phyloP scores from a whole-genome alignment of 2,888 invertebrate genomes.

The Epirrhoe alternata region DNA sequence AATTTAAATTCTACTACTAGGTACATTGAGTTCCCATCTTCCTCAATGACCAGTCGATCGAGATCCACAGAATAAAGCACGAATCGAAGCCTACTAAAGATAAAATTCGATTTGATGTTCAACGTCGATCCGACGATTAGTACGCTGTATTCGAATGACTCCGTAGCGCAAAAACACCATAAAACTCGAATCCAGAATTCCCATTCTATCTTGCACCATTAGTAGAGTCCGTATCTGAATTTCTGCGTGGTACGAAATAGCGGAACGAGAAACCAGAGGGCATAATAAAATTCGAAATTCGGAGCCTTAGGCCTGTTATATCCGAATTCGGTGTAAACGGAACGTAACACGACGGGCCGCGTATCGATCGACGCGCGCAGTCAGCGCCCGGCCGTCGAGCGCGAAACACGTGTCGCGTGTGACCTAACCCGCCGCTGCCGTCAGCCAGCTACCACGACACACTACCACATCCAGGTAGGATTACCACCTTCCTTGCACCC shows the following conservation, averaged over 20 bases:
- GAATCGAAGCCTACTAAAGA: constrained; percentile 1
- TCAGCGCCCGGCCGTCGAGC: constrained; percentile 74
- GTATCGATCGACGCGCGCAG: constrained; percentile 81
- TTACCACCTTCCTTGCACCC: not conserved
- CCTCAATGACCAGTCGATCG: constrained; percentile 1
- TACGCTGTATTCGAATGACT: constrained; percentile 7
- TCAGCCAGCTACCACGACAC: constrained; percentile 23
- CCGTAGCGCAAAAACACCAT: constrained; percentile 3
- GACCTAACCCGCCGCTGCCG: constrained; percentile 29
- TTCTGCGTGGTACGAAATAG: constrained; percentile 30
- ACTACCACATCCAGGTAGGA: constrained; percentile 36
- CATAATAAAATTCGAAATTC: constrained; percentile 29
- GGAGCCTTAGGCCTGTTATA: constrained; percentile 28
- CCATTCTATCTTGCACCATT: not conserved
- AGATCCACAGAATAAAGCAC: not conserved
- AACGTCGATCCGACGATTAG: constrained; percentile 2
- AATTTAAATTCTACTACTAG: constrained; percentile 6
- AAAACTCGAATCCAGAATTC: constrained; percentile 4
- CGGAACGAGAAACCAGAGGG: constrained; percentile 17
- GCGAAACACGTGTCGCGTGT: constrained; percentile 61
- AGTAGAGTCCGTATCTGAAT: constrained; percentile 6
- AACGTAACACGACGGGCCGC: constrained; percentile 72
- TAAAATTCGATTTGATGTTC: constrained; percentile 8
- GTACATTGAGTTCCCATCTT: not conserved
- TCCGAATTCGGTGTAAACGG: constrained; percentile 59